Percentiles rank a stretch among this genome's conserved stretches.
Conservation (phyloP, 2,797 vertebrate genomes). For the Sylvia borin region DNA sequence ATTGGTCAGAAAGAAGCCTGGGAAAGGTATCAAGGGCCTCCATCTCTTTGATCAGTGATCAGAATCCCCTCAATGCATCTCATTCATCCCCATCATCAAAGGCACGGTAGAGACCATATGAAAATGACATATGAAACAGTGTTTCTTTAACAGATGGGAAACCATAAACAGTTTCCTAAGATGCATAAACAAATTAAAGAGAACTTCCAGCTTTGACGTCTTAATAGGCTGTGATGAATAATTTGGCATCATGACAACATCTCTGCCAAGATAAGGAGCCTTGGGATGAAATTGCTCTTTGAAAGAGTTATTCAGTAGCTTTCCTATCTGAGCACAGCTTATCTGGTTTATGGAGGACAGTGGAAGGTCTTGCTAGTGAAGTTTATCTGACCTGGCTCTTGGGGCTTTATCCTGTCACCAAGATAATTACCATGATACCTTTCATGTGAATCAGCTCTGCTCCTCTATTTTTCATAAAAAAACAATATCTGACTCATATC, state of each 20-base stretch:
- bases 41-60: neutral
- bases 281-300: neutral
- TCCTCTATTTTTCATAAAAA: neutral
- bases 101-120: neutral
- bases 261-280: neutral
- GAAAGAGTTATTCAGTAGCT: neutral
- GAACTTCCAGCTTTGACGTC: constrained; percentile 11
- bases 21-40: neutral
- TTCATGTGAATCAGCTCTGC: neutral
- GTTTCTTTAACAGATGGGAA: constrained; percentile 10
- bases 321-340: neutral
- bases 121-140: neutral
- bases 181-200: constrained; percentile 15
- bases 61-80: neutral
- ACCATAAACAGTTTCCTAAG: constrained; percentile 17
- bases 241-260: neutral
- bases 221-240: constrained; percentile 16
- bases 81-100: neutral
- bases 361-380: neutral
- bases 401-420: neutral
- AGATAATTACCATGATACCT: neutral
- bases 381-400: neutral
- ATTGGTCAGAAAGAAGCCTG: neutral
- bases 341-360: neutral
- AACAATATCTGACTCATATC: neutral